phyloP scores from a whole-genome alignment of 2,113 vertebrate species.

The Grammomys dolichurus region DNA sequence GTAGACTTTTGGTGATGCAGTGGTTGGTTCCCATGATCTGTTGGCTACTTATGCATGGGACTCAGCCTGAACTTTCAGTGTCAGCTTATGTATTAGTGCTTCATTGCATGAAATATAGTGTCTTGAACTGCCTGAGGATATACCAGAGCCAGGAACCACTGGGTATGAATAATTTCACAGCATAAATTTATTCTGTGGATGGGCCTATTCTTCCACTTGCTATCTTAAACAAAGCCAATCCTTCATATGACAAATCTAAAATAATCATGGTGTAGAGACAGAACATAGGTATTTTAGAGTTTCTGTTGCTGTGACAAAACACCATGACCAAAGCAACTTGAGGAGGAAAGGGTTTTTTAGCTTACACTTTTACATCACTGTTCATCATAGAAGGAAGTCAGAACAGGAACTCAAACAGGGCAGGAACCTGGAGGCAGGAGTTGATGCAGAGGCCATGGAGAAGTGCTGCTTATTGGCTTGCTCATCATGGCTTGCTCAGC shows the following conservation, averaged over 20 bases:
- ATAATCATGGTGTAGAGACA: slow-evolving; percentile 15
- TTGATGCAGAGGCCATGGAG: not conserved
- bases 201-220: not conserved
- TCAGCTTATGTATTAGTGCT: slow-evolving; percentile 37
- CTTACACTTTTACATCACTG: not conserved
- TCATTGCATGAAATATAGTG: slow-evolving; percentile 76
- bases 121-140: slow-evolving; percentile 22
- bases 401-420: not conserved
- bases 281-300: not conserved
- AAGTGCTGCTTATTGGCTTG: not conserved
- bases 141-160: not conserved
- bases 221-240: not conserved
- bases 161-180: not conserved
- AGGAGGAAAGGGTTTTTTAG: not conserved
- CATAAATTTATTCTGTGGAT: not conserved
- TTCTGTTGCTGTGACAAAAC: not conserved
- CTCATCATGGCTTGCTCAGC: not conserved
- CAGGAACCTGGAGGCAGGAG: not conserved
- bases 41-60: not conserved
- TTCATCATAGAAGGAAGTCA: not conserved
- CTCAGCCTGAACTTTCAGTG: slow-evolving; percentile 13
- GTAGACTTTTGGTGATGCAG: not conserved
- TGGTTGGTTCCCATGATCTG: not conserved
- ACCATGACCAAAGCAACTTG: not conserved
- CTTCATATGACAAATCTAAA: not conserved